Conservation (phyloP, 2,888 invertebrate species). For the Drosophila vallismaia region DNA sequence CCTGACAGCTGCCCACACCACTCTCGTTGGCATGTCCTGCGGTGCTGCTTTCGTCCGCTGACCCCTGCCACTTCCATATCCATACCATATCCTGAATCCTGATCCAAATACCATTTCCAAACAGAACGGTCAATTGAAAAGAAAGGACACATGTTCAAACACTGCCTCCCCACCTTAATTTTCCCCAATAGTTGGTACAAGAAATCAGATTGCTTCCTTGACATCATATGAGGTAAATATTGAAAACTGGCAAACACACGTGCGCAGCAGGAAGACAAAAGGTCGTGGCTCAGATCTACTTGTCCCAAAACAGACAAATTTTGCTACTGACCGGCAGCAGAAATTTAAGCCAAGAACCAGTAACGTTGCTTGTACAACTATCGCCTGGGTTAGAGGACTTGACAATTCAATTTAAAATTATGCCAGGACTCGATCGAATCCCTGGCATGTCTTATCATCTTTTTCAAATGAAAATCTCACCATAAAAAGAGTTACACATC, state of each 20-base stretch:
- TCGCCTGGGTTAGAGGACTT: neutral
- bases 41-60: slow-evolving; percentile 48
- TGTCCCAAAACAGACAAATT: neutral
- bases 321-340: neutral
- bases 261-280: slow-evolving; percentile 74
- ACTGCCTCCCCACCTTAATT: slow-evolving; percentile 40
- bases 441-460: slow-evolving; percentile 56
- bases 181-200: slow-evolving; percentile 58
- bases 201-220: slow-evolving; percentile 76
- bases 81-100: slow-evolving; percentile 16
- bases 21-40: slow-evolving; percentile 55
- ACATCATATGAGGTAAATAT: slow-evolving; percentile 61
- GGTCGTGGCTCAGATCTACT: slow-evolving; percentile 6
- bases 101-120: slow-evolving; percentile 60
- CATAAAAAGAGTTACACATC: slow-evolving; percentile 57
- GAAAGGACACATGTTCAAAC: slow-evolving; percentile 70
- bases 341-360: neutral
- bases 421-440: slow-evolving; percentile 6
- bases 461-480: slow-evolving; percentile 36
- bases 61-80: slow-evolving; percentile 20
- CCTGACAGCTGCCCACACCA: slow-evolving; percentile 73
- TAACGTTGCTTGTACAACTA: neutral
- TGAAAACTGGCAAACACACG: slow-evolving; percentile 66
- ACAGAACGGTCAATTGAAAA: slow-evolving; percentile 60
- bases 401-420: neutral